Conservation (phyloP, 1,140 invertebrate genomes). For the Zaprionus tsacasi region DNA sequence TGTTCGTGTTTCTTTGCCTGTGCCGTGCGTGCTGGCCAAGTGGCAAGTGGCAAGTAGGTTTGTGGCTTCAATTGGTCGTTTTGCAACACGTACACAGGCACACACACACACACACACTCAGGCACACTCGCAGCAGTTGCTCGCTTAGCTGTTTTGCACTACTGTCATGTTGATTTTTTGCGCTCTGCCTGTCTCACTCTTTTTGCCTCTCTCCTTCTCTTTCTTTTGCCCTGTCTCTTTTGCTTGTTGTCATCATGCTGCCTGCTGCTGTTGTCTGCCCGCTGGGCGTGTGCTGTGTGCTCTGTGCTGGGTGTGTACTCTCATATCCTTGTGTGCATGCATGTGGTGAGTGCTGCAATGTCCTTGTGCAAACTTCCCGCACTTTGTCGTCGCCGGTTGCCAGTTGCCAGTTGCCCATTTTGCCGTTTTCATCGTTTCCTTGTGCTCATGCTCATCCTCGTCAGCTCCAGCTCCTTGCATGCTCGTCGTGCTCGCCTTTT, state of each 20-base stretch:
- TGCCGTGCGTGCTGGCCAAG: constrained; percentile 56
- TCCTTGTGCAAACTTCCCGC: constrained; percentile 80
- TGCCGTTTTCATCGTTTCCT: constrained; percentile 12
- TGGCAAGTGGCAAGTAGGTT: constrained; percentile 38
- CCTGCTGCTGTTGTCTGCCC: constrained; percentile 52
- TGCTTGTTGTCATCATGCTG: constrained; percentile 26
- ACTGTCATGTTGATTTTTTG: constrained; percentile 75
- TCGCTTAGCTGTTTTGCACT: constrained; percentile 64
- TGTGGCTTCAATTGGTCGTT: constrained; percentile 73
- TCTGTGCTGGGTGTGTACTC: constrained; percentile 40
- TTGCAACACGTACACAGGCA: constrained; percentile 32
- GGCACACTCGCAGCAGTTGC: constrained; percentile 20
- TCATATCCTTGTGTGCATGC: constrained; percentile 81
- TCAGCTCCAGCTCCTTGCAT: neutral
- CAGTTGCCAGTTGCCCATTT: constrained; percentile 21
- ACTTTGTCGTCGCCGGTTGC: constrained; percentile 67
- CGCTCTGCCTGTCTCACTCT: constrained; percentile 18
- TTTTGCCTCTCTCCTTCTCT: constrained; percentile 9
- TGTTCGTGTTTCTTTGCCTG: constrained; percentile 64
- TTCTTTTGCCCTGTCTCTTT: constrained; percentile 8
- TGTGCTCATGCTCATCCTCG: constrained; percentile 10
- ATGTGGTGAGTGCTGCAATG: constrained; percentile 79
- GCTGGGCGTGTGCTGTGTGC: constrained; percentile 47
- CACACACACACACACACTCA: neutral
- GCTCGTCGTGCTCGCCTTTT: constrained; percentile 13